phyloP scores from a whole-genome alignment of 2,888 invertebrate species.

The Drosophila kanekoi region DNA sequence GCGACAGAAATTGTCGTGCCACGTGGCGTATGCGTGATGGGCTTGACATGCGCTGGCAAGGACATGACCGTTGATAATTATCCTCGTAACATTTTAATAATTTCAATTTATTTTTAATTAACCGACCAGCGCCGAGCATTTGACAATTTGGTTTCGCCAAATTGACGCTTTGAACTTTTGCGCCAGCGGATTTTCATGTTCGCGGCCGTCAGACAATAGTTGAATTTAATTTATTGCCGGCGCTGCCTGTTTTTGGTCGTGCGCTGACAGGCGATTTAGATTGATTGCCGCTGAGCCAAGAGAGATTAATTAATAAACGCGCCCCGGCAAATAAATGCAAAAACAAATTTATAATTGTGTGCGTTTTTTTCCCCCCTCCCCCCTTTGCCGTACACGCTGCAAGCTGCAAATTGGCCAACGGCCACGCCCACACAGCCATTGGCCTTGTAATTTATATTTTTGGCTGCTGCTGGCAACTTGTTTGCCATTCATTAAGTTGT shows the following conservation, averaged over 20 bases:
- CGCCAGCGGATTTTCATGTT: constrained; percentile 19
- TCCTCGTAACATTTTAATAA: constrained; percentile 65
- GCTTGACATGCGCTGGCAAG: background rate
- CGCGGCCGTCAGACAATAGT: constrained; percentile 29
- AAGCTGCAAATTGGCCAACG: constrained; percentile 38
- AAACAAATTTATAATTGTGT: constrained; percentile 60
- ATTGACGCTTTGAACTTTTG: constrained; percentile 53
- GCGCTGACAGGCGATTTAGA: constrained; percentile 75
- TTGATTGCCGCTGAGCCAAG: constrained; percentile 58
- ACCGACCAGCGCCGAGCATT: constrained; percentile 34
- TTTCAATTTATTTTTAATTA: constrained; percentile 75
- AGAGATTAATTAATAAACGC: constrained; percentile 63
- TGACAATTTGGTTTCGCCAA: constrained; percentile 40
- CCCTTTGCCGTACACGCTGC: constrained; percentile 8
- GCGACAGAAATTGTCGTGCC: constrained; percentile 29
- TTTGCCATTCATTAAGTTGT: constrained; percentile 57
- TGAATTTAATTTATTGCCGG: constrained; percentile 69
- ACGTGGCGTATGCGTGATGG: constrained; percentile 66
- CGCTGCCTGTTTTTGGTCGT: constrained; percentile 43
- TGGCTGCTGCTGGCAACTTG: constrained; percentile 18
- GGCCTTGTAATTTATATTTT: constrained; percentile 45
- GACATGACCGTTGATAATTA: constrained; percentile 51
- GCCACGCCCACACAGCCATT: constrained; percentile 21
- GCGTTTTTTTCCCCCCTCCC: constrained; percentile 8
- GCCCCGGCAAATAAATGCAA: constrained; percentile 40